Evolutionary conservation across 2,113 vertebrate genomes (phyloP), one percentile per base, ranked within the genome.

Genomic region (Aspidoscelis tigris): DNA sequence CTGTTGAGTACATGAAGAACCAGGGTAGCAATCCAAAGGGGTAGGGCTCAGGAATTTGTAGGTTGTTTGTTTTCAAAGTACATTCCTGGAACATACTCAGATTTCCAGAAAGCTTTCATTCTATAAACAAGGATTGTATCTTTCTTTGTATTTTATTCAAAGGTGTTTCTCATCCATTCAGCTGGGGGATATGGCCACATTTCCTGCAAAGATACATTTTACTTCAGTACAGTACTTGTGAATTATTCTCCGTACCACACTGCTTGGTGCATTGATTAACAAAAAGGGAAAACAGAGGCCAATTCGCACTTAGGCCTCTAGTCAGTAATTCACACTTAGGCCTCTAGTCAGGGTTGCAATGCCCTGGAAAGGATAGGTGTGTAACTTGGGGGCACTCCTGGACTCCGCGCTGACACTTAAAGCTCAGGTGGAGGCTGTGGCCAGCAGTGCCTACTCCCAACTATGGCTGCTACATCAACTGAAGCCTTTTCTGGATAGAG

Each of bases 41-140:
- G 55, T 74, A 83, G 85, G 85, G 76, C 44, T 92, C 69, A 81
- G 84, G 77, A 78, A 87, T 85, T 92, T 94, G 92, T 89, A 79
- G 55, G 5, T 84, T 83, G 84, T 86, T 80, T 80, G 58, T 90
- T 84, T 84, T 83, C 78, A 88, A 84, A 92, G 53, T 88, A 90
- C 88, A 91, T 92, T 84, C 88, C 84, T 91, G 79, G 81, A 87
- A 86, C 76, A 89, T 58, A 93, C 83, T 86, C 92, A 90, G 76
- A 4, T 89, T 92, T 91, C 84, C 80, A 82, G 18, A 41, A 11
- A 79, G 22, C 89, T 92, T 90, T 90, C 10, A 61, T 76, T 91
- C 90, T 84, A 86, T 3, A 53, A 69, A 86, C 86, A 74, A 75
- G 24, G 58, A 10, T 87, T 39, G 1, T 88, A n/a, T 90, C 26